A percentile compares a stretch with the other conserved stretches of the same genome.
These are phyloP conservation scores for Leucophenga maculata DNA, from an alignment of 2,888 invertebrate species.

Conservation along the genomic window DNA sequence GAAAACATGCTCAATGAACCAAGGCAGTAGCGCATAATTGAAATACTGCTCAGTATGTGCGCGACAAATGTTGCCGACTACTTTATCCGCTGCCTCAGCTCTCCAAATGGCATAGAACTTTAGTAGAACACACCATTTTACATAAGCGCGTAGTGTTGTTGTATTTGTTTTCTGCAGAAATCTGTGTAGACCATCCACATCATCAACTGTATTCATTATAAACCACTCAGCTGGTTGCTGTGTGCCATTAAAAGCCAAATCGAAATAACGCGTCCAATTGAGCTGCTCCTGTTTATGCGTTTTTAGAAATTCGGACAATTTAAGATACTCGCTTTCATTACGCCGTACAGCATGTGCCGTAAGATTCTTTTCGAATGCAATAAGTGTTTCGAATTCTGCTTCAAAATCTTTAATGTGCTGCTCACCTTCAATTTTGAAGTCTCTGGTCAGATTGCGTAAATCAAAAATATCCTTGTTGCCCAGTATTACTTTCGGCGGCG, in stretches of 20 bases:
- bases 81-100: slow-evolving; percentile 42
- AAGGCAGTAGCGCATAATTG: slow-evolving; percentile 63
- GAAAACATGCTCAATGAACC: slow-evolving; percentile 65
- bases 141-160: slow-evolving; percentile 48
- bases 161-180: slow-evolving; percentile 47
- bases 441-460: slow-evolving; percentile 53
- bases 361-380: slow-evolving; percentile 57
- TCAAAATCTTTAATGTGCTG: slow-evolving; percentile 19
- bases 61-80: slow-evolving; percentile 54
- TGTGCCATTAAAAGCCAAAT: slow-evolving; percentile 63
- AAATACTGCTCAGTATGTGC: slow-evolving; percentile 56
- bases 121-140: slow-evolving; percentile 57
- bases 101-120: slow-evolving; percentile 63
- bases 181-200: slow-evolving; percentile 52
- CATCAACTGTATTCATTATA: slow-evolving; percentile 52
- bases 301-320: slow-evolving; percentile 50
- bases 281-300: slow-evolving; percentile 59
- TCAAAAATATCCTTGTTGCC: slow-evolving; percentile 37
- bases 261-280: slow-evolving; percentile 63
- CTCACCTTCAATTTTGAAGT: slow-evolving; percentile 49
- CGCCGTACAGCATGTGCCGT: slow-evolving; percentile 41
- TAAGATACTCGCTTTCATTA: slow-evolving; percentile 50
- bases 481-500: slow-evolving; percentile 44
- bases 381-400: slow-evolving; percentile 44
- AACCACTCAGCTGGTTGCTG: slow-evolving; percentile 50